Base-by-base conservation (phyloP, 2,113 vertebrate genomes). In the Theristicus caerulescens region DNA sequence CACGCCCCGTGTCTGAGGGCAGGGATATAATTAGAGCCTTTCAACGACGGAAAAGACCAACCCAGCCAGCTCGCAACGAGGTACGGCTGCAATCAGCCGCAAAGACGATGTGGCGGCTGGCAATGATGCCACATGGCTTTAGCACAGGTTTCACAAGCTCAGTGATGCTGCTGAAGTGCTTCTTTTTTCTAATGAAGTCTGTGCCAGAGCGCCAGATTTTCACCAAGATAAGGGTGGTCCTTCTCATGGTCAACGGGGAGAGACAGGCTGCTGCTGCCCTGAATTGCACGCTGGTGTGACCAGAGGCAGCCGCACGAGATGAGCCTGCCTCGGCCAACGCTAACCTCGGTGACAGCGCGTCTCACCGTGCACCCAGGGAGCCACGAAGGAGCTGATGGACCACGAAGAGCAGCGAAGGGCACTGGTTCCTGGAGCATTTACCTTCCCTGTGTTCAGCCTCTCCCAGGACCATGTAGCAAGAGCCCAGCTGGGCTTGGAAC, bases 401-500 rank as follows among this genome's bases (percentile, higher is more conserved):
- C n/a, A 22, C 0, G 2, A 70, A 80, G 10, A 83, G 42, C 54
- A 84, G 80, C 24, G 25, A 86, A 84, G 14, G 24, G 14, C n/a
- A 40, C 44, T 11, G 42, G 13, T 62, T 73, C 32, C 54, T 14
- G 6, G 6, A 86, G 40, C 12, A 27, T 96, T 98, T 98, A 99
- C 99, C 99, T 27, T 98, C 93, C 61, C 90, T 81, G 11, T 95
- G 97, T 84, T 99, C 98, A 2, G 96, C 91, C 49, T 99, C 99
- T 73, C 99, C 99, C 25, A 99, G 97, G 66, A 98, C 99, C 11
- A 99, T 13, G 95, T 99, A 99, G 47, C 98, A 94, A 69, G 98
- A 98, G 61, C 98, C 99, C 72, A 98, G 82, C 49, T 98, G 98
- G 36, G 99, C 98, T 84, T 98, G 96, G 94, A 99, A 99, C 0